Percentiles rank a stretch among this genome's conserved stretches.
phyloP scores from a whole-genome alignment of 2,888 invertebrate species.

The Cheilosia impressa region DNA sequence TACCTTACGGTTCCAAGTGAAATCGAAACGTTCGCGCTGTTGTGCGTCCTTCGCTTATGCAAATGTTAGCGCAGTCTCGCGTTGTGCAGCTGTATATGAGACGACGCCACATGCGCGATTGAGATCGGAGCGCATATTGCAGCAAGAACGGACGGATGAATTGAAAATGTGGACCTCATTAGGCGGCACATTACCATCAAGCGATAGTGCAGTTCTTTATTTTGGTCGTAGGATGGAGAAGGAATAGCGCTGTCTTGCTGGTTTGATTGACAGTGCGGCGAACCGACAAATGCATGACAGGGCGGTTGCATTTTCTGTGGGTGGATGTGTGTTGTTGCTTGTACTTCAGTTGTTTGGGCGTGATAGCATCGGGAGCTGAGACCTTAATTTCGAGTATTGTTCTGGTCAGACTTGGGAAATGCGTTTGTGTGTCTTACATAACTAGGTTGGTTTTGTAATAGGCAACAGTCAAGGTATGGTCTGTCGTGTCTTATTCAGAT shows the following conservation, averaged over 20 bases:
- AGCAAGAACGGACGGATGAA: constrained; percentile 65
- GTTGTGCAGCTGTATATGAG: constrained; percentile 23
- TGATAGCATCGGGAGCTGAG: constrained; percentile 23
- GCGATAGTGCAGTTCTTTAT: constrained; percentile 46
- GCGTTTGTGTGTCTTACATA: no score
- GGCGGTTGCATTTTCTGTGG: constrained; percentile 37
- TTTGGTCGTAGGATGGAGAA: constrained; percentile 40
- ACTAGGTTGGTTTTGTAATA: no score
- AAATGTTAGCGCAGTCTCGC: constrained; percentile 62
- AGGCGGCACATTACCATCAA: constrained; percentile 68
- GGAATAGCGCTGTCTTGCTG: constrained; percentile 45
- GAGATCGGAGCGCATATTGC: constrained; percentile 46
- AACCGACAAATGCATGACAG: constrained; percentile 70
- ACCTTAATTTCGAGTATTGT: constrained; percentile 20
- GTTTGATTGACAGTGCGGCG: constrained; percentile 63
- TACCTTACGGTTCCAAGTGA: constrained; percentile 49
- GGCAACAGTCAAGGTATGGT: no score
- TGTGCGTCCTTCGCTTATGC: constrained; percentile 73
- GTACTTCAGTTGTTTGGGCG: constrained; percentile 17
- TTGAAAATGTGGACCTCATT: constrained; percentile 74
- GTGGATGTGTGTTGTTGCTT: constrained; percentile 22
- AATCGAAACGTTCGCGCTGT: constrained; percentile 65
- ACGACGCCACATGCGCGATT: constrained; percentile 70
- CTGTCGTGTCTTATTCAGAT: no score
- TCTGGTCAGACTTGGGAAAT: not conserved